Evolutionary conservation across 2,113 vertebrate species (phyloP), one percentile per base, ranked within the genome.

Genomic region (Heliornis fulica): DNA sequence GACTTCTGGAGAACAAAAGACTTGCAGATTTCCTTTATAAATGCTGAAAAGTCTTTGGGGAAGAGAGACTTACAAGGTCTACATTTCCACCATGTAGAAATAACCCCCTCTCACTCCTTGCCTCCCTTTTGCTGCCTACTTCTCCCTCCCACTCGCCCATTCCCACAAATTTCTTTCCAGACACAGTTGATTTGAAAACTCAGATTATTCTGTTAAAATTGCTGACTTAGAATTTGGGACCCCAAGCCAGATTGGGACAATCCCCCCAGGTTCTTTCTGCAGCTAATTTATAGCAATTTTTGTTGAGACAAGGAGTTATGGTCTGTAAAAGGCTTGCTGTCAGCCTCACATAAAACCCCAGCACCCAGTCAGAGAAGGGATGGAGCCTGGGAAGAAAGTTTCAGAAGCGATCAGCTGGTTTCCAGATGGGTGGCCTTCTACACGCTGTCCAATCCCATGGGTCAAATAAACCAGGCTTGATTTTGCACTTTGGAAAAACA

Each of bases 321-420:
- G 98, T 94, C 97, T 98, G 97, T 97, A 98, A 98, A 98, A 95
- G 98, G 97, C 98, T 98, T 98, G 98, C 97, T 98, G 98, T 98
- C 96, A 84, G 97, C 95, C 96, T 96, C 97, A 95, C 96, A 97
- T 98, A 97, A 98, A 95, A 98, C 97, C 96, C 95, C 91, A 97
- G 97, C 95, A 97, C 97, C 97, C 97, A 97, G 96, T 97, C 97
- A 97, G 94, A 94, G 91, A 60, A 95, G 76, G 82, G 93, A 94
- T 1, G 9, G 80, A 84, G 92, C 91, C 95, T 95, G 95, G 95
- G 95, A 96, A 95, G 90, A 95, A 96, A 94, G 77, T 66, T 90
- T 70, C 94, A 54, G 82, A 89, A 96, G 96, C 3, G 87, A 97
- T 98, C 98, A 98, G 98, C 98, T 98, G 98, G 72, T 93, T 95